A percentile compares a stretch with the other conserved stretches of the same genome.
Evolutionary conservation across 2,797 vertebrate species (phyloP).

Genomic region (Holocentrus rufus): DNA sequence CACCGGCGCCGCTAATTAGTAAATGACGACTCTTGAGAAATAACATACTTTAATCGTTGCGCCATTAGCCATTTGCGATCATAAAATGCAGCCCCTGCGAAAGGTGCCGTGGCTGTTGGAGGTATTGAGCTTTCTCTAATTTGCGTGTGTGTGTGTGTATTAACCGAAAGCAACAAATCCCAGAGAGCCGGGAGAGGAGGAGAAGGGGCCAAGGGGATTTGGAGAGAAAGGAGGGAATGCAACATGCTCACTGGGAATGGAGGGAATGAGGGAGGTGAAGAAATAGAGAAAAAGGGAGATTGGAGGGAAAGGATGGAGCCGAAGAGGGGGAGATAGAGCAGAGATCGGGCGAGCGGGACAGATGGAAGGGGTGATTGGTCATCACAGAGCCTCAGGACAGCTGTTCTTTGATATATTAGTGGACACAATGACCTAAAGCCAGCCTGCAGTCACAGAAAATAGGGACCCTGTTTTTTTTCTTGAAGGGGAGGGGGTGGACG

Average conservation of each 20-base stretch:
- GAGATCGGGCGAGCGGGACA: constrained; percentile 76
- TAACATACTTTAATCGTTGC: constrained; percentile 59
- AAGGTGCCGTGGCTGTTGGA: constrained; percentile 24
- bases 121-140: constrained; percentile 55
- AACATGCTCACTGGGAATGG: constrained; percentile 53
- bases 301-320: constrained; percentile 65
- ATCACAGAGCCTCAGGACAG: constrained; percentile 87
- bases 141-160: constrained; percentile 51
- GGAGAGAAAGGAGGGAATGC: constrained; percentile 50
- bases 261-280: constrained; percentile 41
- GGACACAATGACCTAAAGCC: constrained; percentile 86
- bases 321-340: constrained; percentile 67
- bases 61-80: constrained; percentile 55
- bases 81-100: constrained; percentile 40
- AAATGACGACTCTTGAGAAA: constrained; percentile 66
- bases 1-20: constrained; percentile 68
- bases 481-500: constrained; percentile 62
- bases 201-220: constrained; percentile 54
- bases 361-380: constrained; percentile 86
- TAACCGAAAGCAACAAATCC: constrained; percentile 67
- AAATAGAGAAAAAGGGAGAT: constrained; percentile 53
- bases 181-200: constrained; percentile 55
- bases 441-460: constrained; percentile 86
- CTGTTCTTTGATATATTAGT: constrained; percentile 96
- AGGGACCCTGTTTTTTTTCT: constrained; percentile 84